Evolutionary conservation across 2,113 vertebrate species (phyloP).

Genomic region (Misgurnus mizolepis): DNA sequence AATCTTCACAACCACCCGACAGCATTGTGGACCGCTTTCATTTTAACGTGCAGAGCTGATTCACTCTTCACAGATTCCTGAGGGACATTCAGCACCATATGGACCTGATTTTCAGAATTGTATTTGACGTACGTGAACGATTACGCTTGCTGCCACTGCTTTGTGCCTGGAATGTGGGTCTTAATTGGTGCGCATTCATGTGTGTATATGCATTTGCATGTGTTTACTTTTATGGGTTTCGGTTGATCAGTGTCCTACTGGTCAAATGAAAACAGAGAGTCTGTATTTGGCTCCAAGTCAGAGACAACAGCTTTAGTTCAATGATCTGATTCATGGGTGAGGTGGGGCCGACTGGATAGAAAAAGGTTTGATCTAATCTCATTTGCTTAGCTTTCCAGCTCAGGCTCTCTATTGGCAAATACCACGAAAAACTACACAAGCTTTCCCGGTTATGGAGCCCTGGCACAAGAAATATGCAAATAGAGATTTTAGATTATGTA

Average conservation of each 20-base stretch:
- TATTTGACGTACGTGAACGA: conserved; percentile 3
- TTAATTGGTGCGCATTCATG: conserved; percentile 11
- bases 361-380: conserved; percentile 52
- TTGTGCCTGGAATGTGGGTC: conserved; percentile 9
- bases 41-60: conserved; percentile 20
- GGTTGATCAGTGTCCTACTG: conserved; percentile 7
- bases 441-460: conserved; percentile 17
- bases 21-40: background rate
- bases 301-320: conserved; percentile 38
- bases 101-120: conserved; percentile 8
- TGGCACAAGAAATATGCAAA: conserved; percentile 41
- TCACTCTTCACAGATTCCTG: background rate
- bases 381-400: conserved; percentile 64
- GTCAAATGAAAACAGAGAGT: conserved; percentile 34
- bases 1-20: conserved; percentile 7
- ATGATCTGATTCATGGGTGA: conserved; percentile 45
- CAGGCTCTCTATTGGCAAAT: conserved; percentile 64
- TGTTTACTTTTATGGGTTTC: conserved; percentile 21
- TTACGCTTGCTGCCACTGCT: background rate
- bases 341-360: conserved; percentile 36
- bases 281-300: conserved; percentile 28
- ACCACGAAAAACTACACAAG: conserved; percentile 54
- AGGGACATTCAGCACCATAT: background rate
- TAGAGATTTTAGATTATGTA: conserved; percentile 42
- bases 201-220: conserved; percentile 30